phyloP scores from a whole-genome alignment of 1,140 invertebrate genomes.

The Trichonephila clavipes region DNA sequence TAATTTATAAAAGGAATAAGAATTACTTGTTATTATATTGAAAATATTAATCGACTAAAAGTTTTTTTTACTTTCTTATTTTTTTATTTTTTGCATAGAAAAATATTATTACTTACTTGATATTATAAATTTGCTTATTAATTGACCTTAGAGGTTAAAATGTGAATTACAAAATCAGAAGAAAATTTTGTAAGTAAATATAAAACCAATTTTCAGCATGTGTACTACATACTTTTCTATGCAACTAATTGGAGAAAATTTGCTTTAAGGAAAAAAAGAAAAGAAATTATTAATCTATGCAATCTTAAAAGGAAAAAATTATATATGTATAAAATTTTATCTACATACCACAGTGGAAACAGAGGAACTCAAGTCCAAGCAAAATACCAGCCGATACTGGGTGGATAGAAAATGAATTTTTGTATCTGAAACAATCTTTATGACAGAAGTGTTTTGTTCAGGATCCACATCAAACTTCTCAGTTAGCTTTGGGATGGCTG shows the following conservation, averaged over 20 bases:
- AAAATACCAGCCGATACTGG: conserved; percentile 88
- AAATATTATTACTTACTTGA: background rate
- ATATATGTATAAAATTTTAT: too few relatives aligned
- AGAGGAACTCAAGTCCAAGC: conserved; percentile 91
- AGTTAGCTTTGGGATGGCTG: conserved; percentile 83
- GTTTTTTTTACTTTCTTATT: too few relatives aligned
- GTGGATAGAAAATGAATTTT: conserved; percentile 83
- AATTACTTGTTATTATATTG: too few relatives aligned
- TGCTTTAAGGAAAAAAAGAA: background rate
- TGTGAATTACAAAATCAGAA: background rate
- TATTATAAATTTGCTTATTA: background rate
- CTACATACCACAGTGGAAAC: conserved; percentile 85
- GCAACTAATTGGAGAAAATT: too few relatives aligned
- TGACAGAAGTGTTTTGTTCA: conserved; percentile 73
- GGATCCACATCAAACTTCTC: conserved; percentile 63
- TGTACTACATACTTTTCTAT: background rate
- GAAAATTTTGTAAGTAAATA: background rate
- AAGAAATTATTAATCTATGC: conserved; percentile 21
- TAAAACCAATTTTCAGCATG: background rate
- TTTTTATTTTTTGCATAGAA: background rate
- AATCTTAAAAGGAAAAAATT: too few relatives aligned
- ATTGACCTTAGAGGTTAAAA: background rate
- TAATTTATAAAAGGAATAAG: too few relatives aligned
- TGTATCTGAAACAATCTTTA: conserved; percentile 83
- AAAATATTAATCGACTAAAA: too few relatives aligned